Conservation (phyloP, 1,140 invertebrate species). For the Danaus plexippus region DNA sequence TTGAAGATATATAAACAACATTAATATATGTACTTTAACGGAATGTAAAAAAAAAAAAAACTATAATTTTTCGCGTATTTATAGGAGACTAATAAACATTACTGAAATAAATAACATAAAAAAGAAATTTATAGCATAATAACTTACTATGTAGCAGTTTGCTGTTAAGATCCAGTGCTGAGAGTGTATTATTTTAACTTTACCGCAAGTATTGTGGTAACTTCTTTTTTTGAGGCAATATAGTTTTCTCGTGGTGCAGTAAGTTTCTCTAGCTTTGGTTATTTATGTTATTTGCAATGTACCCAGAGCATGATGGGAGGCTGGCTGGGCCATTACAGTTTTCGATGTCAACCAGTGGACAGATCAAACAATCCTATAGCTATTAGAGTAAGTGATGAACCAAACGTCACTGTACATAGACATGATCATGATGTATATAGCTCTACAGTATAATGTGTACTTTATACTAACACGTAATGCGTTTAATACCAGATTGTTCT, state of each 20-base stretch:
- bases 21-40: no score
- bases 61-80: no score
- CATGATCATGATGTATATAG: slow-evolving; percentile 35
- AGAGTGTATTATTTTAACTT: no score
- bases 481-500: slow-evolving; percentile 11
- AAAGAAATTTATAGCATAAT: no score
- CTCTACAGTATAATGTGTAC: slow-evolving; percentile 19
- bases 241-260: no score
- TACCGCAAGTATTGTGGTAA: neutral
- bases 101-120: no score
- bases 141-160: no score
- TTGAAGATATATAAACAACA: no score
- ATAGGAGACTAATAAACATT: no score
- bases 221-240: slow-evolving; percentile 11
- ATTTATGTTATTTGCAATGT: slow-evolving; percentile 26
- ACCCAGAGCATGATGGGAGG: slow-evolving; percentile 76
- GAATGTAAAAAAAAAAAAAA: no score
- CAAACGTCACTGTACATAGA: slow-evolving; percentile 56
- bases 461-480: neutral
- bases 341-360: slow-evolving; percentile 92
- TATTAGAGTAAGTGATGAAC: slow-evolving; percentile 80
- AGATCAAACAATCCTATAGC: slow-evolving; percentile 84
- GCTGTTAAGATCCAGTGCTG: no score
- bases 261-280: no score
- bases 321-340: slow-evolving; percentile 85